Conservation (phyloP, 2,113 vertebrate genomes). For the Poeciliopsis occidentalis region DNA sequence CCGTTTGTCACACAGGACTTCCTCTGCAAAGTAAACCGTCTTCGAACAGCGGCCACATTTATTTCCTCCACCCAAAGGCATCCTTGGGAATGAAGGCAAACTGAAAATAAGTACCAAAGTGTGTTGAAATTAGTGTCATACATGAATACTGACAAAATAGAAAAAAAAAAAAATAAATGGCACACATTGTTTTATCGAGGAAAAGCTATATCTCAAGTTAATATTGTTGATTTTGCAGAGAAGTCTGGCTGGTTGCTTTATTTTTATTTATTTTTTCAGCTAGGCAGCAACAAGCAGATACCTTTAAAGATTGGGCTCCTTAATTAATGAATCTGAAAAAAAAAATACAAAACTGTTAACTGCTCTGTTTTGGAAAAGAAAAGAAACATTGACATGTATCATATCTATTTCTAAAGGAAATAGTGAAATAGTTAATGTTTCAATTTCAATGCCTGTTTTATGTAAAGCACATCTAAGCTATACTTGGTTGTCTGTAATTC, state of each 20-base stretch:
- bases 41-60: slow-evolving; percentile 92
- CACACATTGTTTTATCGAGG: too few species aligned
- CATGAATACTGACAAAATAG: too few species aligned
- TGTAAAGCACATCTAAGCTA: slow-evolving; percentile 12
- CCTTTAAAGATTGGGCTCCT: neutral
- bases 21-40: slow-evolving; percentile 92
- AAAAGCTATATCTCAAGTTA: too few species aligned
- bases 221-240: too few species aligned
- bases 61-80: slow-evolving; percentile 95
- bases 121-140: too few species aligned
- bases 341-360: neutral
- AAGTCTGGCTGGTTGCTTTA: neutral
- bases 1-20: slow-evolving; percentile 91
- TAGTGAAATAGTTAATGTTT: neutral
- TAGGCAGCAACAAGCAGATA: neutral
- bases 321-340: neutral
- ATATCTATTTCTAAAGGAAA: neutral
- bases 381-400: neutral
- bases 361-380: neutral
- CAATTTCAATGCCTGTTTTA: neutral
- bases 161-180: too few species aligned
- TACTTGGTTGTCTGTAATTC: slow-evolving; percentile 32
- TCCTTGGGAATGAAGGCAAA: slow-evolving; percentile 71
- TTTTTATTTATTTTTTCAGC: neutral
- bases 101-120: slow-evolving; percentile 12